Conservation (phyloP, 2,797 vertebrate genomes). For the Tadarida brasiliensis region DNA sequence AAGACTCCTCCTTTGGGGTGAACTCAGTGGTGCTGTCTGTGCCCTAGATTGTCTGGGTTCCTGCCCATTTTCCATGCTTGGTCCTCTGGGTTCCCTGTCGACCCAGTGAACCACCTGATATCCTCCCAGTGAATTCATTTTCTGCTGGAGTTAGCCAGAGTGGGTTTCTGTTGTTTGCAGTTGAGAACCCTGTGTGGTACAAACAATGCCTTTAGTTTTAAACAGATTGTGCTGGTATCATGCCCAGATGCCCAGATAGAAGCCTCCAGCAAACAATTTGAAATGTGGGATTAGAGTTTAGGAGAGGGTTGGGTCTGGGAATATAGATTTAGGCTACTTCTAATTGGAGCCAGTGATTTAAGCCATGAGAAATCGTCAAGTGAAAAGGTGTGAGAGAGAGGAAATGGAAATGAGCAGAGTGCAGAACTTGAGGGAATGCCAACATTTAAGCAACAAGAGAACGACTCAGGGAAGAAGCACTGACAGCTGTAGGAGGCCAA, state of each 20-base stretch:
- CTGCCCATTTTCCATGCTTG: conserved; percentile 48
- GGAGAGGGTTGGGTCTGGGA: neutral
- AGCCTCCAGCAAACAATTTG: neutral
- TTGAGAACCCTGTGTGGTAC: neutral
- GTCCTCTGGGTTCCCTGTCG: conserved; percentile 23
- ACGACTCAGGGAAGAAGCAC: neutral
- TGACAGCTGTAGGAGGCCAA: neutral
- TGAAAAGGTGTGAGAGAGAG: neutral
- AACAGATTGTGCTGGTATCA: neutral
- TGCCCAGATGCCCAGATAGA: conserved; percentile 39
- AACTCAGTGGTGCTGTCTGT: neutral
- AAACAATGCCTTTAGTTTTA: conserved; percentile 46
- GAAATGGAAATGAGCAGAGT: neutral
- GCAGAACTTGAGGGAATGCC: neutral
- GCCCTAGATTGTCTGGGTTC: conserved; percentile 10
- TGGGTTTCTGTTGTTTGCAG: conserved; percentile 64
- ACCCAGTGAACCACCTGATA: conserved; percentile 42
- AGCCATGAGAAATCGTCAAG: neutral
- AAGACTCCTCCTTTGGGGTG: neutral
- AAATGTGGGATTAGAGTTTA: conserved; percentile 33
- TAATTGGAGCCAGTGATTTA: neutral
- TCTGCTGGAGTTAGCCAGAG: conserved; percentile 54
- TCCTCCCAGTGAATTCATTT: conserved; percentile 52
- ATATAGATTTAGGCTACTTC: neutral
- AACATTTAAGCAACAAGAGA: neutral